Evolutionary conservation across 2,797 vertebrate genomes (phyloP).

Genomic region (Lithobates sylvaticus): DNA sequence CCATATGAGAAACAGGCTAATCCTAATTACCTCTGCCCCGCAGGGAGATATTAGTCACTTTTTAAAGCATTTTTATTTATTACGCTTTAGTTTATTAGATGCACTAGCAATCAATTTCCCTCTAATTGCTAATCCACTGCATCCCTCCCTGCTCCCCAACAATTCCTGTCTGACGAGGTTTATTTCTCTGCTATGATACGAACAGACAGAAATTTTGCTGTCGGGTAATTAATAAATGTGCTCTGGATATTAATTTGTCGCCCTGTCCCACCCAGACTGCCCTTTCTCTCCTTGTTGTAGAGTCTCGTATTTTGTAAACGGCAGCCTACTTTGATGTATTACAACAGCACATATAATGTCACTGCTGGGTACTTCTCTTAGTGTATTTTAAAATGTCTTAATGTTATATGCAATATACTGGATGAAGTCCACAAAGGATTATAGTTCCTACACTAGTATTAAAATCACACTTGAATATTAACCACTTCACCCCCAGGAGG

Average conservation of each 20-base stretch:
- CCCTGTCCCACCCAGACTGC: slow-evolving; percentile 26
- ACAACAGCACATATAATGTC: background rate
- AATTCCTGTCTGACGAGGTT: slow-evolving; percentile 39
- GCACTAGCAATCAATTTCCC: slow-evolving; percentile 50
- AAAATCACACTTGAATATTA: too few relatives aligned
- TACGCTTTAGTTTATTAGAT: slow-evolving; percentile 53
- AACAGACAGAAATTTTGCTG: slow-evolving; percentile 15
- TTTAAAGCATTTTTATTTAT: slow-evolving; percentile 58
- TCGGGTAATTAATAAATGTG: slow-evolving; percentile 34
- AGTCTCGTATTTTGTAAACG: background rate
- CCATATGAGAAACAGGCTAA: slow-evolving; percentile 31
- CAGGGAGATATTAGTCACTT: slow-evolving; percentile 55
- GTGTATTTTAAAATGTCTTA: slow-evolving; percentile 7
- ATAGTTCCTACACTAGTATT: background rate
- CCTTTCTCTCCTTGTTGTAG: slow-evolving; percentile 36
- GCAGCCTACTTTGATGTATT: slow-evolving; percentile 11
- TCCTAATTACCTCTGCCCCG: slow-evolving; percentile 53
- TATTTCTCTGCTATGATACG: slow-evolving; percentile 27
- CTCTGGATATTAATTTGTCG: slow-evolving; percentile 34
- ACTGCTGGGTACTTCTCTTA: background rate
- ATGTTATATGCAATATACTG: background rate
- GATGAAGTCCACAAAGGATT: background rate
- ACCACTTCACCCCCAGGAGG: too few relatives aligned
- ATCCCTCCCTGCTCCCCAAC: slow-evolving; percentile 25
- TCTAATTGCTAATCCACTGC: slow-evolving; percentile 56